A percentile compares a stretch with the other conserved stretches of the same genome.
Evolutionary conservation across 2,888 invertebrate species (phyloP).

Genomic region (Noctua janthe): DNA sequence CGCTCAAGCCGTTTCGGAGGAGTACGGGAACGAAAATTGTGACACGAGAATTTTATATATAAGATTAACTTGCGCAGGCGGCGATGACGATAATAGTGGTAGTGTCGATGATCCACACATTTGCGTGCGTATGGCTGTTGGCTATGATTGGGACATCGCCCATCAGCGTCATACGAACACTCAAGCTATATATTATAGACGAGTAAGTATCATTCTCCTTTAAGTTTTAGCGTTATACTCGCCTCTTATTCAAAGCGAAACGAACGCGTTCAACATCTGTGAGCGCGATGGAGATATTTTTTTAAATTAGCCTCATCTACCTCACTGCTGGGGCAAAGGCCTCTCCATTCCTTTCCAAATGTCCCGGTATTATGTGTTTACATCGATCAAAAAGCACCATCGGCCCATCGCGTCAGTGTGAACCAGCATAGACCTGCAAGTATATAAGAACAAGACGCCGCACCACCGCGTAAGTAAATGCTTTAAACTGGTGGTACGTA

Average conservation of each 20-base stretch:
- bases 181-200: slow-evolving; percentile 81
- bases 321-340: too few relatives aligned
- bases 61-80: slow-evolving; percentile 68
- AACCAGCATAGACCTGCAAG: neutral
- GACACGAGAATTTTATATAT: too few relatives aligned
- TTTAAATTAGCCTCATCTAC: too few relatives aligned
- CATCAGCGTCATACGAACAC: slow-evolving; percentile 76
- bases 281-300: neutral
- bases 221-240: slow-evolving; percentile 25
- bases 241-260: neutral
- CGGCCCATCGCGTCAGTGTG: neutral
- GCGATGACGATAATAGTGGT: slow-evolving; percentile 81
- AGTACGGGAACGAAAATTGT: too few relatives aligned
- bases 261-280: neutral
- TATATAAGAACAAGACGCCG: neutral
- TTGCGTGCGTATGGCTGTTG: slow-evolving; percentile 83
- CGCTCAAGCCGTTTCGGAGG: too few relatives aligned
- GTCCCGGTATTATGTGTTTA: neutral
- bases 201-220: slow-evolving; percentile 74
- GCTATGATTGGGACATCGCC: slow-evolving; percentile 77
- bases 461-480: neutral
- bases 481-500: neutral
- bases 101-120: slow-evolving; percentile 81
- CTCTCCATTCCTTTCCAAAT: too few relatives aligned
- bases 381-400: neutral